A percentile compares a stretch with the other conserved stretches of the same genome.
These are phyloP conservation scores for Creontiades dilutus DNA, from an alignment of 2,888 invertebrate species.

Conservation along the genomic window DNA sequence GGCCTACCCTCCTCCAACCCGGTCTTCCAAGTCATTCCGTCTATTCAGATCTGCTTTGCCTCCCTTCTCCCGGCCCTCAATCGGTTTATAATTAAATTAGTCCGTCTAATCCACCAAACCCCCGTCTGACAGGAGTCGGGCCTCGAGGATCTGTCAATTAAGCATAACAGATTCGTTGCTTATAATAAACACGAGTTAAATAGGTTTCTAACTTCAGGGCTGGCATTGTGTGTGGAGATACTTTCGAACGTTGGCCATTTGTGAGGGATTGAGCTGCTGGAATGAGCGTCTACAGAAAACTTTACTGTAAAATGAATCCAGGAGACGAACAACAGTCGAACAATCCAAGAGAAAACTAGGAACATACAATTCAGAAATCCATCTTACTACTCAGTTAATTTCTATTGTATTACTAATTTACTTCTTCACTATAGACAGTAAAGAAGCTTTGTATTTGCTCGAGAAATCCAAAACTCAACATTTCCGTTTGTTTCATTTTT, in stretches of 20 bases:
- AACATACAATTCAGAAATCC: no score
- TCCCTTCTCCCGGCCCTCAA: conserved; percentile 31
- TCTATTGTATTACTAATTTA: no score
- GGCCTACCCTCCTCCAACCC: neutral
- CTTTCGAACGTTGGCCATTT: neutral
- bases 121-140: neutral
- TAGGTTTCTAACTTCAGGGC: conserved; percentile 37
- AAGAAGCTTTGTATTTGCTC: no score
- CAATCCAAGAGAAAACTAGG: no score
- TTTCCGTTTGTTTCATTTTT: no score
- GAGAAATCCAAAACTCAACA: no score
- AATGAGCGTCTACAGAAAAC: no score
- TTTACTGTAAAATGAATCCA: no score
- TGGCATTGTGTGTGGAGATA: neutral
- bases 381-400: no score
- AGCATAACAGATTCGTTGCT: conserved; percentile 69
- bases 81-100: conserved; percentile 72
- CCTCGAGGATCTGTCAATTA: conserved; percentile 66
- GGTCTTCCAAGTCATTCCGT: conserved; percentile 20
- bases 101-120: conserved; percentile 60
- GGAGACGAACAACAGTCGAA: no score
- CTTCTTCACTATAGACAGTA: no score
- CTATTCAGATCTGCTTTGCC: conserved; percentile 26
- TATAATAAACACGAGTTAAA: conserved; percentile 61
- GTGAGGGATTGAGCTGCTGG: neutral